phyloP scores from a whole-genome alignment of 2,797 vertebrate species.

The Leptoclinus maculatus region DNA sequence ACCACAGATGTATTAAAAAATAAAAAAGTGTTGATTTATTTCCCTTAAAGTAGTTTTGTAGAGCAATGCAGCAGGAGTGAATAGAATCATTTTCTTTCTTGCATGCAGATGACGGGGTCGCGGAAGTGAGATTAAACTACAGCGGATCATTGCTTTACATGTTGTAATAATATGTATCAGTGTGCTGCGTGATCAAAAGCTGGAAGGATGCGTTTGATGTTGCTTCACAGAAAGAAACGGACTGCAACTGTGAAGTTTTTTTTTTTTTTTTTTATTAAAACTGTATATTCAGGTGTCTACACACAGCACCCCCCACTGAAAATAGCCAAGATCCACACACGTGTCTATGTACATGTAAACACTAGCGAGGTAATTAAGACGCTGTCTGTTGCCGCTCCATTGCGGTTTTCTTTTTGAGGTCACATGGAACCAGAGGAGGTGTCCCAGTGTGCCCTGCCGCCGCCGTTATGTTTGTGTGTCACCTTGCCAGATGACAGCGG shows the following conservation, averaged over 20 bases:
- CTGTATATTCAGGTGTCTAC: slow-evolving; percentile 56
- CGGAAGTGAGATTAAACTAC: not conserved
- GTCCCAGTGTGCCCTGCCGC: slow-evolving; percentile 20
- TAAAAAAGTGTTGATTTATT: slow-evolving; percentile 1
- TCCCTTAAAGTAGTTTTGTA: not conserved
- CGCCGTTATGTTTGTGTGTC: slow-evolving; percentile 64
- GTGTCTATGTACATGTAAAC: slow-evolving; percentile 30
- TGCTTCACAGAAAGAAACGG: slow-evolving; percentile 34
- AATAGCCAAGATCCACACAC: not conserved
- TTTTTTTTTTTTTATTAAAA: slow-evolving; percentile 39
- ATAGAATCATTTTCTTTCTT: not conserved
- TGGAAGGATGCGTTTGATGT: slow-evolving; percentile 61
- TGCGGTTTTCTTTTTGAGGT: slow-evolving; percentile 49
- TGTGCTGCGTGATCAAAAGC: slow-evolving; percentile 64
- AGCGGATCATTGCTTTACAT: slow-evolving; percentile 11
- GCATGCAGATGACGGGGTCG: slow-evolving; percentile 5
- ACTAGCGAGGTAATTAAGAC: slow-evolving; percentile 55
- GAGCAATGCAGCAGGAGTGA: not conserved
- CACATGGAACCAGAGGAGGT: slow-evolving; percentile 33
- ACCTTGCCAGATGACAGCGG: slow-evolving; percentile 64
- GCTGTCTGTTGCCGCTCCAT: slow-evolving; percentile 6
- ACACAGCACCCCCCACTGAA: not conserved
- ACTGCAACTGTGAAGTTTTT: slow-evolving; percentile 46
- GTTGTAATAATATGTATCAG: slow-evolving; percentile 37
- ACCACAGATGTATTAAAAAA: slow-evolving; percentile 7